Conservation (phyloP, 1,140 invertebrate species). For the Bursaphelenchus mucronatus region DNA sequence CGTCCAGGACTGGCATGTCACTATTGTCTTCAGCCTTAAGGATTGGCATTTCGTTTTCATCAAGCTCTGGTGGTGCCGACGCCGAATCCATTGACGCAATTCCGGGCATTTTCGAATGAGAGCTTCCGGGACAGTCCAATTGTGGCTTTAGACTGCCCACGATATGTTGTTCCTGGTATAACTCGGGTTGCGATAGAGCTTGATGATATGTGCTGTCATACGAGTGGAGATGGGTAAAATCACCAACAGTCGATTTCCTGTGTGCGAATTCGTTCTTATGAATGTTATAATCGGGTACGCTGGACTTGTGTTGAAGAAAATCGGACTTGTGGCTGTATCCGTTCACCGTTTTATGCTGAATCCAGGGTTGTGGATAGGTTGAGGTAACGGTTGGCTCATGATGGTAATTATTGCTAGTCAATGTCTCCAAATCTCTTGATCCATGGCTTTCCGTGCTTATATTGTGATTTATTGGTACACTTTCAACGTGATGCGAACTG, state of each 20-base stretch:
- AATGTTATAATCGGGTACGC: no score
- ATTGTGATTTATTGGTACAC: neutral
- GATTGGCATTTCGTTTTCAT: slow-evolving; percentile 13
- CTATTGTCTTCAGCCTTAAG: neutral
- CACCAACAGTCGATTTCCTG: no score
- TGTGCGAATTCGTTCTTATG: no score
- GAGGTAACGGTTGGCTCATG: neutral
- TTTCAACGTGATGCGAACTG: neutral
- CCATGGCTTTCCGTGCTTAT: neutral
- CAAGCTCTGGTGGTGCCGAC: neutral
- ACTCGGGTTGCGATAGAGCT: neutral
- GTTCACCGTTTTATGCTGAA: no score
- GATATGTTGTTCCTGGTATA: neutral
- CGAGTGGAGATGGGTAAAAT: neutral
- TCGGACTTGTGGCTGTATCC: no score
- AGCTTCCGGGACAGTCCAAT: slow-evolving; percentile 1
- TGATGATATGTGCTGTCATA: neutral
- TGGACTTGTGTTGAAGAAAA: no score
- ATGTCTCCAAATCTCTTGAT: neutral
- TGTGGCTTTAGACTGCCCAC: neutral
- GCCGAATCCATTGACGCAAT: neutral
- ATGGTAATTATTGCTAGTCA: slow-evolving; percentile 7
- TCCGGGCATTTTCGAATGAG: neutral
- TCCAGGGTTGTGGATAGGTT: no score
- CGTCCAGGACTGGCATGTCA: slow-evolving; percentile 11